These are phyloP conservation scores for Propithecus perrieri DNA, from an alignment of 2,797 vertebrate genomes.

Conservation along the genomic window DNA sequence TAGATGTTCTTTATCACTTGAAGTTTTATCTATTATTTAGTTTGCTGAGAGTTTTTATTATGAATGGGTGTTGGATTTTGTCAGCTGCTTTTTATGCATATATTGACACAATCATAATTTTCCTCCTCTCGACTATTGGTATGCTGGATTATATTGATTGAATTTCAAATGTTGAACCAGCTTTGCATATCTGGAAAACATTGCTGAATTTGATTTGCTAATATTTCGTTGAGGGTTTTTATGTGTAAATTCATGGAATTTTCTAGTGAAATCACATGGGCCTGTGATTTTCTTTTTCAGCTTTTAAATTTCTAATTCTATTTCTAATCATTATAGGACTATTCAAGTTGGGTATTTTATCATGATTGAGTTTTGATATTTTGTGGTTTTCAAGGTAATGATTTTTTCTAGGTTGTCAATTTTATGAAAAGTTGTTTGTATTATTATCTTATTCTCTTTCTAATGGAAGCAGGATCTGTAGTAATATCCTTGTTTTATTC, in stretches of 20 bases:
- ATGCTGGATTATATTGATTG: neutral
- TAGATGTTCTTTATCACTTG: neutral
- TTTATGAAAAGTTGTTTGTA: neutral
- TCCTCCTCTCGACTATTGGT: neutral
- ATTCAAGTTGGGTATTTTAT: neutral
- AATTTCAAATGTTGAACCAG: slow-evolving; percentile 2
- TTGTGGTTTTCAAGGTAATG: neutral
- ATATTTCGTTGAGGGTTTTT: neutral
- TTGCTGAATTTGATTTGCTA: slow-evolving; percentile 31
- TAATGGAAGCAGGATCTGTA: neutral
- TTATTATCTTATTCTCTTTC: neutral
- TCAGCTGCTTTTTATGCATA: neutral
- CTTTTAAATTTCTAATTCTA: neutral
- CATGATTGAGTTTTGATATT: neutral
- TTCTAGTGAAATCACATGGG: neutral
- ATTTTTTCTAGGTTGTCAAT: neutral
- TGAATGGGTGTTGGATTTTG: neutral
- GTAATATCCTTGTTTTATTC: neutral
- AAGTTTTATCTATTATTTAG: neutral
- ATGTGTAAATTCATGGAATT: neutral
- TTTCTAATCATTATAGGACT: neutral
- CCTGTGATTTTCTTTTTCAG: neutral
- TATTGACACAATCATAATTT: neutral
- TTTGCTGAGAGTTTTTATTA: neutral
- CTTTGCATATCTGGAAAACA: neutral